Conservation (phyloP, 2,888 invertebrate species). For the Leptinotarsa tumamoca region DNA sequence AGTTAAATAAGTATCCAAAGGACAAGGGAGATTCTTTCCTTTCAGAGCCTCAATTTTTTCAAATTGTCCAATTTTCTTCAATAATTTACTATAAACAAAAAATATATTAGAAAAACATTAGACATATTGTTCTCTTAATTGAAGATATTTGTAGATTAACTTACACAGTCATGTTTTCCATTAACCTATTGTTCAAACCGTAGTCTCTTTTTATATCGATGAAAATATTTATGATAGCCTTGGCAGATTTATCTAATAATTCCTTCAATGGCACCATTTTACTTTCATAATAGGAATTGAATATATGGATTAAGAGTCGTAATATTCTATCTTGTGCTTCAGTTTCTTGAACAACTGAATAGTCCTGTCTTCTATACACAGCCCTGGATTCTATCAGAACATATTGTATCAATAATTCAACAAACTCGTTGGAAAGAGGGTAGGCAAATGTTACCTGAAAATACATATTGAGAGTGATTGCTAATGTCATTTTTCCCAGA, state of each 20-base stretch:
- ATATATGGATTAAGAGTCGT: slow-evolving; percentile 41
- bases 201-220: slow-evolving; percentile 40
- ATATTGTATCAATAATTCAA: slow-evolving; percentile 52
- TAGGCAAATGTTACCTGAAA: slow-evolving; percentile 48
- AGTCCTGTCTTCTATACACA: slow-evolving; percentile 43
- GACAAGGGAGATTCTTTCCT: slow-evolving; percentile 42
- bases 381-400: slow-evolving; percentile 55
- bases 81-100: slow-evolving; percentile 40
- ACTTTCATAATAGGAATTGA: slow-evolving; percentile 41
- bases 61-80: slow-evolving; percentile 40
- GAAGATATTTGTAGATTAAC: slow-evolving; percentile 27
- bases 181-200: slow-evolving; percentile 41
- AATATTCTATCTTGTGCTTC: slow-evolving; percentile 40
- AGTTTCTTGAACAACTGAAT: slow-evolving; percentile 34
- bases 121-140: neutral
- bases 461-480: slow-evolving; percentile 13
- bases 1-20: slow-evolving; percentile 39
- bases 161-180: slow-evolving; percentile 48
- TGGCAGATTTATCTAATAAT: slow-evolving; percentile 39
- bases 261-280: slow-evolving; percentile 37
- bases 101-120: too few species aligned
- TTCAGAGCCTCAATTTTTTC: slow-evolving; percentile 42
- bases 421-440: slow-evolving; percentile 47
- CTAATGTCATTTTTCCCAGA: neutral
- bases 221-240: slow-evolving; percentile 45